Evolutionary conservation across 2,888 invertebrate genomes (phyloP).

Genomic region (Drosophila fulvimacula): DNA sequence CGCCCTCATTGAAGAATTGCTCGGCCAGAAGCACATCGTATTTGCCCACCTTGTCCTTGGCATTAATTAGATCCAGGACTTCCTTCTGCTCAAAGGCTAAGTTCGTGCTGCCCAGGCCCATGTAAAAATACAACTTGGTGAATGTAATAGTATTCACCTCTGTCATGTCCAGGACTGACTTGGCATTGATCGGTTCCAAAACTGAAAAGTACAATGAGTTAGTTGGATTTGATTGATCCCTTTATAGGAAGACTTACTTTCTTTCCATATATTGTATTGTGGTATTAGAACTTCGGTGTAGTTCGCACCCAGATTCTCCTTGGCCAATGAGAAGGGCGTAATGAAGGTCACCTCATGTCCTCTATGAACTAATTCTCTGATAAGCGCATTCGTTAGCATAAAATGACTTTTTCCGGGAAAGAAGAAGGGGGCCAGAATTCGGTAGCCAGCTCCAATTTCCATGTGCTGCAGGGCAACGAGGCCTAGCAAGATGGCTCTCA

Average conservation of each 20-base stretch:
- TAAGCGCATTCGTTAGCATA: constrained; percentile 83
- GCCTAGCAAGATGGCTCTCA: constrained; percentile 37
- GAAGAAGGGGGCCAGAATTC: constrained; percentile 84
- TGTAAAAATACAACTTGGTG: constrained; percentile 44
- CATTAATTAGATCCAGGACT: constrained; percentile 70
- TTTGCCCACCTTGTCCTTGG: constrained; percentile 66
- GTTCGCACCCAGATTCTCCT: constrained; percentile 67
- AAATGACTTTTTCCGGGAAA: constrained; percentile 85
- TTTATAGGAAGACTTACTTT: constrained; percentile 44
- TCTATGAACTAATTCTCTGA: constrained; percentile 83
- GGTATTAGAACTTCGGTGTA: constrained; percentile 76
- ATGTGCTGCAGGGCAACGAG: constrained; percentile 56
- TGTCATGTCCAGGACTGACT: constrained; percentile 65
- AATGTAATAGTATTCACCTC: constrained; percentile 37
- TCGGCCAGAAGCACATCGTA: constrained; percentile 84
- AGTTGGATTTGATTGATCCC: too few relatives aligned
- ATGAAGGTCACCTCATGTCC: constrained; percentile 85
- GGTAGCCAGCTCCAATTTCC: constrained; percentile 57
- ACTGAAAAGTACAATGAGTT: constrained; percentile 42
- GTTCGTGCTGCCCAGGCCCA: constrained; percentile 71
- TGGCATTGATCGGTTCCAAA: constrained; percentile 36
- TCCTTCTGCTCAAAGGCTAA: constrained; percentile 73
- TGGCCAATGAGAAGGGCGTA: constrained; percentile 68
- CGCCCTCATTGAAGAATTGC: constrained; percentile 84
- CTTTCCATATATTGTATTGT: constrained; percentile 65